Conservation (phyloP, 2,888 invertebrate species). For the Chironomus tentans region DNA sequence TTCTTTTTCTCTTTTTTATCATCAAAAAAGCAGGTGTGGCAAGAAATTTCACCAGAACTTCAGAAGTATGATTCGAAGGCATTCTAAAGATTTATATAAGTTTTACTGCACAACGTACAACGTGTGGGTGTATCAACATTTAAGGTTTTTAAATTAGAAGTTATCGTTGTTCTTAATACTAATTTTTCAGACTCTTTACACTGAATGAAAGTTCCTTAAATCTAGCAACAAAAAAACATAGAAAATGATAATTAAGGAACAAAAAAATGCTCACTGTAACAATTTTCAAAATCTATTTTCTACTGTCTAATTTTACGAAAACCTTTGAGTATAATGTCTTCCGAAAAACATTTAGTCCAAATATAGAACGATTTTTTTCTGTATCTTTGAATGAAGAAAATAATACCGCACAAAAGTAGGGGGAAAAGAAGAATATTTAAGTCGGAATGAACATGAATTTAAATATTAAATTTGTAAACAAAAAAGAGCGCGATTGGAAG, state of each 20-base stretch:
- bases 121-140: neutral
- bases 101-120: neutral
- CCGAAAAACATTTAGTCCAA: conserved; percentile 13
- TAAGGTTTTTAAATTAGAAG: neutral
- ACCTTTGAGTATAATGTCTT: neutral
- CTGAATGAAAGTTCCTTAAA: no score
- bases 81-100: neutral
- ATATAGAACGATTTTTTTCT: conserved; percentile 16
- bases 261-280: no score
- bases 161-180: no score
- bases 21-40: neutral
- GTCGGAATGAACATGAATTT: conserved; percentile 17
- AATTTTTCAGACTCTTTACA: no score
- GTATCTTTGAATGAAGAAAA: neutral
- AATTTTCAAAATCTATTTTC: no score
- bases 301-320: no score
- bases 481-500: neutral
- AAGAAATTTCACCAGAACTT: neutral
- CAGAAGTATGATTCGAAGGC: neutral
- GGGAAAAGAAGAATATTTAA: neutral
- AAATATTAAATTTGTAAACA: conserved; percentile 26
- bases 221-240: no score
- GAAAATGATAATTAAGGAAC: no score
- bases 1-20: neutral
- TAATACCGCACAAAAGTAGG: neutral